phyloP scores from a whole-genome alignment of 2,888 invertebrate genomes.

The Coleophora flavipennella region DNA sequence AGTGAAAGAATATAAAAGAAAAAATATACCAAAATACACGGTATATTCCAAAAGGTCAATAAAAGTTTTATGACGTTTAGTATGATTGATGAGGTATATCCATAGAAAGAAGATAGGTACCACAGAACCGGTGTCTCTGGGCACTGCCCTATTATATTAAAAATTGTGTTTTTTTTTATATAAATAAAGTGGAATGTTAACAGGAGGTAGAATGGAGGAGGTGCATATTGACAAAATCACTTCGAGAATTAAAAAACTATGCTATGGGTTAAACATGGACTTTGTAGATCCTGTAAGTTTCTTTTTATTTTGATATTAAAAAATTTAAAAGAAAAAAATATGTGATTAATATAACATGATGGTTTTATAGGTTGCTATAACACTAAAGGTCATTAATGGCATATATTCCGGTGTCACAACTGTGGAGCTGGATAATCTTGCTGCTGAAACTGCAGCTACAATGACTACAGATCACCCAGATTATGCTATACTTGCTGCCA shows the following conservation, averaged over 20 bases:
- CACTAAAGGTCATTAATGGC: constrained; percentile 93
- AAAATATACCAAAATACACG: too few relatives aligned
- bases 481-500: constrained; percentile 90
- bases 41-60: too few relatives aligned
- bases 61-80: too few relatives aligned
- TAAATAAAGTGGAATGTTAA: constrained; percentile 9
- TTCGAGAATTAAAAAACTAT: constrained; percentile 93
- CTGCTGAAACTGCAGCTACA: constrained; percentile 98
- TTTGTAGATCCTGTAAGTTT: constrained; percentile 95
- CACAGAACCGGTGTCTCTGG: too few relatives aligned
- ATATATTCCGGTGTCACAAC: constrained; percentile 97
- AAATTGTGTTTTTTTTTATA: background rate
- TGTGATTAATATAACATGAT: background rate
- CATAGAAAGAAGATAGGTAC: too few relatives aligned
- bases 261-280: constrained; percentile 96
- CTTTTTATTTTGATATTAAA: too few relatives aligned
- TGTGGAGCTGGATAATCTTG: constrained; percentile 96
- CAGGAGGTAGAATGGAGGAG: constrained; percentile 91
- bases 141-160: too few relatives aligned
- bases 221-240: constrained; percentile 99
- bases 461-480: constrained; percentile 98
- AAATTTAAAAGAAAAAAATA: too few relatives aligned
- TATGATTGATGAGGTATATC: too few relatives aligned
- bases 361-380: constrained; percentile 78
- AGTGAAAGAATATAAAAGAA: too few relatives aligned